Base-by-base conservation (phyloP, 2,113 vertebrate species). In the Telmatochromis sp. region DNA sequence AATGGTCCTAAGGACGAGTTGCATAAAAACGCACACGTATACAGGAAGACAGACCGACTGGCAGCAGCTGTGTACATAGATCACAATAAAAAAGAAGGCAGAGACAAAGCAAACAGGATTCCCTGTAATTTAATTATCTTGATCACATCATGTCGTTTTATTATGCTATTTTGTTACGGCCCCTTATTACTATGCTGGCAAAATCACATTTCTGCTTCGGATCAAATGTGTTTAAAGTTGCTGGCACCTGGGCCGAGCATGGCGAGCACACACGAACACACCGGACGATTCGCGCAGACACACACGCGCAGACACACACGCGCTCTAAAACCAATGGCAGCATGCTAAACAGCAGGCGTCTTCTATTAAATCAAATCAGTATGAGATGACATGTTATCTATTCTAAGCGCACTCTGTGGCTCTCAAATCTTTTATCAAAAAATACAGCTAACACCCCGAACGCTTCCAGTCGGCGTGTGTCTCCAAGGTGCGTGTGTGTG, bases 61-160 rank as follows among this genome's bases (percentile, higher is more conserved):
- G 85, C 89, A 84, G 83, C 90, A 88, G 87, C 87, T 89, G 89
- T 23, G 7, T 21, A 28, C 82, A 87, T 91, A 79, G 86, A 93
- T 93, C 87, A 89, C 85, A 93, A 93, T 92, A 88, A 89, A 90
- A 80, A 82, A 57, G 55, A 80, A 80, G 88, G 70, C 89, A 49
- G 78, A 86, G 88, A 86, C 84, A 90, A 86, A 90, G 85, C 90
- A 90, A 93, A 94, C 86, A 90, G 28, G 92, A 93, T 87, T 87
- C 86, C 90, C 93, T 70, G 80, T 93, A 92, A 94, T 93, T 84
- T 88, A 91, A 95, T 93, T 84, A 93, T 87, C 82, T 8, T 88
- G 89, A 94, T 95, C 85, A 31, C 73, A 93, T 95, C 95, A 94
- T 5, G 13, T 40, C 9, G 6, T 90, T 95, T 93, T 94, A 93